Evolutionary conservation across 2,113 vertebrate species (phyloP), one percentile per base, ranked within the genome.

Genomic region (Aegithalos caudatus): DNA sequence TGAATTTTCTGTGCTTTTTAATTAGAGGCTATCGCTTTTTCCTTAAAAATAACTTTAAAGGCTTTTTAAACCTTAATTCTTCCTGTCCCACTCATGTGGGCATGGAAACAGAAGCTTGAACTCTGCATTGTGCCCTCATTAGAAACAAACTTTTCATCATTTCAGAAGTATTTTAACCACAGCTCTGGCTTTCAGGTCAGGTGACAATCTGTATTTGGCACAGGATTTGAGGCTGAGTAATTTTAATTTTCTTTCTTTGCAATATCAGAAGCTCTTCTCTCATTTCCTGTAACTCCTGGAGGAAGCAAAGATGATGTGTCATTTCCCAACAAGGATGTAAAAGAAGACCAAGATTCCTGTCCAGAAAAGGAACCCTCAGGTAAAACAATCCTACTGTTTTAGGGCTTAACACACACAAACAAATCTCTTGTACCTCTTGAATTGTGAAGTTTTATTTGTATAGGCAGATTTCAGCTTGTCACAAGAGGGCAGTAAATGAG

Each of bases 401-500:
- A 73, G 24, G n/a, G 67, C 11, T 64, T 56, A 65, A 51, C 14
- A 48, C 10, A 40, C 19, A 48, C 10, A 37, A 22, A 57, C 12
- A 38, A 42, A 77, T 53, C 11, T 40, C 42, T 64, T 4, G 3
- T 21, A 61, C n/a, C 37, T 67, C 40, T 81, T 54, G 37, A 81
- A 77, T 8, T 77, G 50, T 7, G 0, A 47, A 37, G n/a, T 71
- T 82, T 56, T 94, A 87, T 53, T 86, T 71, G 9, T 29, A 29
- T 72, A 78, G 84, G 35, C 56, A 79, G 45, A 61, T 77, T 71
- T 58, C 82, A 83, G 40, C 54, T 91, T 81, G 91, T 80, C 97
- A 95, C 86, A 93, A 95, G 97, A 95, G 97, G 97, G 93, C 97
- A 96, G 95, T 95, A 91, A 87, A 67, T 69, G 88, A 95, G 73